Evolutionary conservation across 92 coral and sea anemone genomes (phyloP).

Genomic region (Epizoanthus scotinus): DNA sequence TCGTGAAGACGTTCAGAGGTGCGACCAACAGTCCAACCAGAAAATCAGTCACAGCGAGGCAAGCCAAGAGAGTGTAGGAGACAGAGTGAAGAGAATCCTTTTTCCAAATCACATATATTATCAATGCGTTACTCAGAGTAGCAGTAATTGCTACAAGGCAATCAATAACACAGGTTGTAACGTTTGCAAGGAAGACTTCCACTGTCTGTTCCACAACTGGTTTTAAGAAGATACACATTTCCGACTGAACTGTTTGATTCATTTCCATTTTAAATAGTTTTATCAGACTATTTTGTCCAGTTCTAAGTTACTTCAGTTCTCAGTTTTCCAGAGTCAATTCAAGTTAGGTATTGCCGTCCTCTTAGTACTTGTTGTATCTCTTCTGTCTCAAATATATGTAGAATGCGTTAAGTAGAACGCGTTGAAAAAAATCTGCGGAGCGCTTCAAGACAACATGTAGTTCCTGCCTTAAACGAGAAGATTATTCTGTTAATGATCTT

Average conservation of each 20-base stretch:
- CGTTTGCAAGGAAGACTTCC: not conserved
- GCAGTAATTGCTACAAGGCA: not conserved
- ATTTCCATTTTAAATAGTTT: not conserved
- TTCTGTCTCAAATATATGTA: no score
- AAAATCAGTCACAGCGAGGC: no score
- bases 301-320: no score
- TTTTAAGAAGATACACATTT: not conserved
- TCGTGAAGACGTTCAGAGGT: conserved; percentile 1
- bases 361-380: no score
- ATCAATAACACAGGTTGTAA: not conserved
- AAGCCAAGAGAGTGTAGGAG: not conserved
- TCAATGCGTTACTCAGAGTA: not conserved
- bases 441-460: no score
- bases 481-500: no score
- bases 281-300: no score
- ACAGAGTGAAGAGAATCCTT: not conserved
- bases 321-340: no score
- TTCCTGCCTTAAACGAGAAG: no score
- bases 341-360: no score
- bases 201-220: not conserved
- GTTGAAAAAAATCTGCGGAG: no score
- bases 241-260: not conserved
- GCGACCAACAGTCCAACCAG: not conserved
- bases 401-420: no score
- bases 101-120: conserved; percentile 1